Evolutionary conservation across 2,797 vertebrate genomes (phyloP), one percentile per base, ranked within the genome.

Genomic region (Anguilla megastoma): DNA sequence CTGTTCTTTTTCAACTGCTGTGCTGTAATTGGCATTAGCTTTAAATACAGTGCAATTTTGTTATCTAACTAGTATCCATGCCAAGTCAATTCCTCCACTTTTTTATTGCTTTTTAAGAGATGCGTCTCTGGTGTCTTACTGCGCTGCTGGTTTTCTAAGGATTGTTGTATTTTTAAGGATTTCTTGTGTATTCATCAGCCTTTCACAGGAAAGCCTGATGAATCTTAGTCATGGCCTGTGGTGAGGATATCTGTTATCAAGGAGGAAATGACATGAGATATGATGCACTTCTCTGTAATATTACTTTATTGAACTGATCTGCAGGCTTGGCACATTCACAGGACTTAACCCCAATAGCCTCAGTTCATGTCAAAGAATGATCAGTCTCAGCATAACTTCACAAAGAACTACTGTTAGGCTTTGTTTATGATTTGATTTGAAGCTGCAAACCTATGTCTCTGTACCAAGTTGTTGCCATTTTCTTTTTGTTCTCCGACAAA

Each of bases 131-230:
- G 41, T 45, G 41, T 45, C 41, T 45, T 45, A 45, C 3, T 45
- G 41, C 41, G 41, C 41, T 45, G 41, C 41, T 45, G 41, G 41
- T 45, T 45, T 45, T 45, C 41, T 45, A 45, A 45, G 41, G 41
- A 45, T 45, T 45, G 41, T 45, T 45, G 41, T 45, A 45, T 45
- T 45, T 45, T 45, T 45, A 45, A 45, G 41, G 41, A 5, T 5
- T 45, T 45, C 41, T 45, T 45, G 41, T 45, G 41, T 45, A 45
- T 45, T 45, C 41, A 41, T 41, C 41, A 41, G 41, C 89, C 91
- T 90, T 87, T 91, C 87, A 36, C 91, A 92, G 92, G 90, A 94
- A 91, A 92, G 88, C 89, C 84, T 90, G 87, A 79, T 86, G 89
- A 88, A 87, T 91, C 89, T 90, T 90, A 88, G 87, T 89, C 89